phyloP scores from a whole-genome alignment of 2,113 vertebrate species.

The Daphoenositta chrysoptera region DNA sequence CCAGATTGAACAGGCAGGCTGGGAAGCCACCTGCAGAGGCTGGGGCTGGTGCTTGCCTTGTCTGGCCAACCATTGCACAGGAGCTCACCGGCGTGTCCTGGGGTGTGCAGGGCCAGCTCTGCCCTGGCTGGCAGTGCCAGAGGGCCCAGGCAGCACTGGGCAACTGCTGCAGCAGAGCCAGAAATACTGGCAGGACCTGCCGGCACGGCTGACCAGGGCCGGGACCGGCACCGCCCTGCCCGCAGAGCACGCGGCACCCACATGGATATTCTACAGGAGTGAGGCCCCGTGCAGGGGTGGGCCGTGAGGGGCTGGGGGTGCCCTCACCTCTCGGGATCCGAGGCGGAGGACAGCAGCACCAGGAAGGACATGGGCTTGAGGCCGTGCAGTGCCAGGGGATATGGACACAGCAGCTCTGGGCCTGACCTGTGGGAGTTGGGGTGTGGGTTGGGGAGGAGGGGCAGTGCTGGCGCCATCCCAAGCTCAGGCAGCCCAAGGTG shows the following conservation, averaged over 20 bases:
- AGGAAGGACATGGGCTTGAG: rapidly evolving
- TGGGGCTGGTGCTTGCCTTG: background rate
- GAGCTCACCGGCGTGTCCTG: rapidly evolving
- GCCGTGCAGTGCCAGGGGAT: rapidly evolving
- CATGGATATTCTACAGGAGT: rapidly evolving
- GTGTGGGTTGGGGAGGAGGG: background rate
- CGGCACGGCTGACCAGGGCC: background rate
- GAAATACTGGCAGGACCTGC: conserved; percentile 51
- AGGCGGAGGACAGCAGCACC: rapidly evolving
- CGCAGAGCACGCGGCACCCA: rapidly evolving
- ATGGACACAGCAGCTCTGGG: rapidly evolving
- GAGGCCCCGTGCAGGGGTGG: background rate
- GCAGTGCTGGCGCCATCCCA: background rate
- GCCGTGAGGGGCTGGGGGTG: background rate
- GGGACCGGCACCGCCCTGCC: background rate
- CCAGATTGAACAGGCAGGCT: background rate
- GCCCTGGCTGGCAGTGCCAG: background rate
- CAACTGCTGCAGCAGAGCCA: background rate
- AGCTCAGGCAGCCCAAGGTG: background rate
- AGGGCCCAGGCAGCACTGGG: background rate
- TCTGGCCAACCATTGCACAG: rapidly evolving
- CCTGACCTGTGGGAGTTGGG: background rate
- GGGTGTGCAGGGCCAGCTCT: background rate
- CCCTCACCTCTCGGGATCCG: rapidly evolving
- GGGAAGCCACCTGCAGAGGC: background rate